Percentiles rank a stretch among this genome's conserved stretches.
Conservation (phyloP, 1,140 invertebrate species). For the Bombus waltoni region DNA sequence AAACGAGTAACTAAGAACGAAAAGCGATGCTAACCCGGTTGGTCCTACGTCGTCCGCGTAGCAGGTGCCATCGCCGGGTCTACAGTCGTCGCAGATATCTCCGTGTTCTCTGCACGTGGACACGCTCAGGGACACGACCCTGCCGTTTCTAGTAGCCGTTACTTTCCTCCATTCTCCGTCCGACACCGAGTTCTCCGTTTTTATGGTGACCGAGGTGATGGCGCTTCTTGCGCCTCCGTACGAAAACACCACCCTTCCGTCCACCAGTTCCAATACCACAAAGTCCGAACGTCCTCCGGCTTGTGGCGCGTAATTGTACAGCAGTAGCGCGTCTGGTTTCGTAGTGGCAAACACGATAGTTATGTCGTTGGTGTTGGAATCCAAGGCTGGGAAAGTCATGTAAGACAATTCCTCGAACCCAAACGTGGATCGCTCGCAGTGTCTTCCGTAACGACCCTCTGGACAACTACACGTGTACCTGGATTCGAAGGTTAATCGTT, state of each 20-base stretch:
- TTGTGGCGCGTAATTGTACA: constrained; percentile 95
- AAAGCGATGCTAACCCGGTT: constrained; percentile 86
- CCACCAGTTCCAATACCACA: constrained; percentile 93
- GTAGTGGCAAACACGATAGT: constrained; percentile 95
- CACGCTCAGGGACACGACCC: constrained; percentile 92
- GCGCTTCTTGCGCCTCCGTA: constrained; percentile 94
- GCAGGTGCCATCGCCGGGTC: constrained; percentile 90
- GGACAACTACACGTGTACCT: constrained; percentile 93
- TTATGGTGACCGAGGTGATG: constrained; percentile 90
- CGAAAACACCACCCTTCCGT: constrained; percentile 92
- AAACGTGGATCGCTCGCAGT: constrained; percentile 94
- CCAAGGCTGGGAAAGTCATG: constrained; percentile 93
- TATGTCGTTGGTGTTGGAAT: constrained; percentile 94
- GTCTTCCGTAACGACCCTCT: constrained; percentile 93
- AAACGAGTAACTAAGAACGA: no score
- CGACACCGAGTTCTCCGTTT: constrained; percentile 85
- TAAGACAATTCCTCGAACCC: constrained; percentile 95
- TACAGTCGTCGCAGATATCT: constrained; percentile 92
- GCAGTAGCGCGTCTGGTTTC: constrained; percentile 91
- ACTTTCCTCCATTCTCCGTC: constrained; percentile 96
- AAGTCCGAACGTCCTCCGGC: constrained; percentile 95
- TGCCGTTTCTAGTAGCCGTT: constrained; percentile 93
- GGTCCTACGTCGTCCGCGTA: constrained; percentile 93
- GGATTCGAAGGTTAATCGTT: neutral
- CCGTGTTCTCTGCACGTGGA: constrained; percentile 92